Conservation (phyloP, 2,888 invertebrate genomes). For the Gymnocheta viridis region DNA sequence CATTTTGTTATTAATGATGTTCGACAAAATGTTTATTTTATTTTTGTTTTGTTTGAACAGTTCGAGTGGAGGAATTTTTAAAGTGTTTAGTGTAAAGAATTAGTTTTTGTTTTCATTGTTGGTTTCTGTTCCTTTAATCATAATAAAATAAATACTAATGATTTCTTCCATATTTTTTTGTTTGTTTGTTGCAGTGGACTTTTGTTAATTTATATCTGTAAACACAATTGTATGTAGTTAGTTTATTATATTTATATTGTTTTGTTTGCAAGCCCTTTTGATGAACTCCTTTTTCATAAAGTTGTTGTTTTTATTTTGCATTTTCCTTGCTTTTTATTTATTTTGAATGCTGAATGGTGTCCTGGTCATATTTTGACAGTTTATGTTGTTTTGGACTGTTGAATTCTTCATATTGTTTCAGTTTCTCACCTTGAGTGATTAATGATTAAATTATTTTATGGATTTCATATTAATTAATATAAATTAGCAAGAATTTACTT, state of each 20-base stretch:
- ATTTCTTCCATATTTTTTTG: too few relatives aligned
- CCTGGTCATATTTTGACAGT: slow-evolving; percentile 81
- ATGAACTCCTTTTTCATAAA: not conserved
- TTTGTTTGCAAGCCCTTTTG: slow-evolving; percentile 59
- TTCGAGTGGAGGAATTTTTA: slow-evolving; percentile 27
- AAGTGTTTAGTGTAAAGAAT: slow-evolving; percentile 61
- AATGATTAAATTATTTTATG: slow-evolving; percentile 72
- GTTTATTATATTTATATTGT: slow-evolving; percentile 71
- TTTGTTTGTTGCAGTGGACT: slow-evolving; percentile 44
- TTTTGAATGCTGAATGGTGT: slow-evolving; percentile 79
- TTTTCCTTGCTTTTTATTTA: too few relatives aligned
- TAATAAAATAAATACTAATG: slow-evolving; percentile 52
- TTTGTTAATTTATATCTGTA: slow-evolving; percentile 50
- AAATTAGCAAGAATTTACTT: slow-evolving; percentile 36
- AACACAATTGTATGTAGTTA: slow-evolving; percentile 63
- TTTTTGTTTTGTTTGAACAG: not conserved
- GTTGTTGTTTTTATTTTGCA: slow-evolving; percentile 48
- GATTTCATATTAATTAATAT: slow-evolving; percentile 57
- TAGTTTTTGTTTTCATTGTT: slow-evolving; percentile 50
- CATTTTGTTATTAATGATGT: slow-evolving; percentile 80
- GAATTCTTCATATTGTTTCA: slow-evolving; percentile 38
- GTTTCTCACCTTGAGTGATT: slow-evolving; percentile 72
- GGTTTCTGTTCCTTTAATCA: slow-evolving; percentile 60
- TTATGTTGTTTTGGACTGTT: slow-evolving; percentile 69
- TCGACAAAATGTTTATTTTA: slow-evolving; percentile 76